Evolutionary conservation across 2,113 vertebrate genomes (phyloP), one percentile per base, ranked within the genome.

Genomic region (Malaclemys terrapin): DNA sequence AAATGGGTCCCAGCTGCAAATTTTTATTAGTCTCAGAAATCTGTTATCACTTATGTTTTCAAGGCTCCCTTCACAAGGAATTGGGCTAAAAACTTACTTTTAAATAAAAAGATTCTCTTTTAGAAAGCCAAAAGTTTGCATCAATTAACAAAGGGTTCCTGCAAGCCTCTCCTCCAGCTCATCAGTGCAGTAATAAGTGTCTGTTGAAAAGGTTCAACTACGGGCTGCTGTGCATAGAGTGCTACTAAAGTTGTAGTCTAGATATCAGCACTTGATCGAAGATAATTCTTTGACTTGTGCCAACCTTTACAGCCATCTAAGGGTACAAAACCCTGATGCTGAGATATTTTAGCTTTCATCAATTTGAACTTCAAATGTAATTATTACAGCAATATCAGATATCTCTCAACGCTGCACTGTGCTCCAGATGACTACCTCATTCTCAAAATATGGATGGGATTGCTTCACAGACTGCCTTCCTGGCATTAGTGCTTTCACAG

Each of bases 351-450:
- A 89, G 56, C 52, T 89, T 95, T 84, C 62, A 24, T 91, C 80
- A 92, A 35, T 92, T 92, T 90, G 93, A 90, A 88, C 76, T 93
- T 93, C 84, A 90, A 47, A 45, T 53, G 31, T 49, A 62, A 82
- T 93, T 94, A 89, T 49, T 94, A 82, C 85, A 89, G 86, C 90
- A 85, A 3, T 91, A 94, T 82, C 57, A 75, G 7, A 24, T 85
- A 88, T 31, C 85, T 94, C 95, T 91, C 90, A 91, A 7, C 72
- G 80, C 78, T 56, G 24, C 56, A 75, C 52, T 54, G 62, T 22
- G 8, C 81, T 19, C 82, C 38, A 92, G 91, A 89, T 47, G 90
- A 86, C 94, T 82, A 75, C 38, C 87, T 92, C 89, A 75, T 94
- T 96, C 90, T 82, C 53, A 47, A 52, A 83, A 72, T 57, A 65